Conservation (phyloP, 2,113 vertebrate genomes). For the Formicarius rufipectus region DNA sequence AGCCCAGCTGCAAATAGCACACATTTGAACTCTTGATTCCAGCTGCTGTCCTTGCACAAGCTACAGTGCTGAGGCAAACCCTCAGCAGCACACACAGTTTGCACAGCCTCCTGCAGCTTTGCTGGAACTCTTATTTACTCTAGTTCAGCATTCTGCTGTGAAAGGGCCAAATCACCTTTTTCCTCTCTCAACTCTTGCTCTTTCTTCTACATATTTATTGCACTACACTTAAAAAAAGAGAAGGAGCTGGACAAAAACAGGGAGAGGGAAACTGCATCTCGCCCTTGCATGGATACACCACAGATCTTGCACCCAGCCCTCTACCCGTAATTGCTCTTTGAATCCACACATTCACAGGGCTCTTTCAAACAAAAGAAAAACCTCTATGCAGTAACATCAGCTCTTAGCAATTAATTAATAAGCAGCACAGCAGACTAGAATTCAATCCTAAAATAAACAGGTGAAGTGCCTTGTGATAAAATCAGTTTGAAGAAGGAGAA, state of each 20-base stretch:
- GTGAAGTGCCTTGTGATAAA: not conserved
- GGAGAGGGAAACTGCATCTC: not conserved
- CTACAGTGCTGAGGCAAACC: not conserved
- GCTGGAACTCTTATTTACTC: not conserved
- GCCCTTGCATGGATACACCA: not conserved
- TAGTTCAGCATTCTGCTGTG: not conserved
- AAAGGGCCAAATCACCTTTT: not conserved
- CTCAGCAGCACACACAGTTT: not conserved
- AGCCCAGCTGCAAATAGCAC: not conserved
- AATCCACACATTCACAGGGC: not conserved
- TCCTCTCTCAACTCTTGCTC: not conserved
- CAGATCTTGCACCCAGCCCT: not conserved
- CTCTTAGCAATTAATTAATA: not conserved
- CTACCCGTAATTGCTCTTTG: rapidly evolving
- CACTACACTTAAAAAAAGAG: not conserved
- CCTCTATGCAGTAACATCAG: not conserved
- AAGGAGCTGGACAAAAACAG: not conserved
- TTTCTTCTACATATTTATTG: not conserved
- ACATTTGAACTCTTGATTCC: not conserved
- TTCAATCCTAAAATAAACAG: not conserved
- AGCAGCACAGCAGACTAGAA: not conserved
- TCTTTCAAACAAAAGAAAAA: not conserved
- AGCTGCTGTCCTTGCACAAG: not conserved
- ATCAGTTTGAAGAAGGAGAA: not conserved
- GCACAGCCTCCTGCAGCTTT: not conserved